phyloP scores from a whole-genome alignment of 2,888 invertebrate species.

The Hermaeophaga mercurialis region DNA sequence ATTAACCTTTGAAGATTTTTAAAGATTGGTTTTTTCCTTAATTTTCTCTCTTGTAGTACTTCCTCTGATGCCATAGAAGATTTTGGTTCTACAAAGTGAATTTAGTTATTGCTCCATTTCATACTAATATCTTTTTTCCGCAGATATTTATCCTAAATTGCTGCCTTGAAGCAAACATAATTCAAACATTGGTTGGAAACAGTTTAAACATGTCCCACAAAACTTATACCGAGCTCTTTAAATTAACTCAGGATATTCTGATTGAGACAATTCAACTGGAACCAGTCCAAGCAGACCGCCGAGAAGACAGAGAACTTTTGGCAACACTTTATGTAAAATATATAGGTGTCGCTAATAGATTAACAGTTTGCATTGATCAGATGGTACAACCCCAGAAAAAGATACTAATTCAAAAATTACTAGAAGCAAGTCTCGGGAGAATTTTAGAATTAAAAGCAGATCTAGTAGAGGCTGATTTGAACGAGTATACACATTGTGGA shows the following conservation, averaged over 20 bases:
- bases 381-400: constrained; percentile 92
- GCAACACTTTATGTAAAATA: constrained; percentile 82
- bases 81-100: too few species aligned
- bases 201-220: constrained; percentile 74
- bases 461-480: constrained; percentile 82
- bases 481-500: constrained; percentile 87
- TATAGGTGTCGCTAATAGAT: constrained; percentile 72
- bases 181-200: too few species aligned
- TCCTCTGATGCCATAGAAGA: too few species aligned
- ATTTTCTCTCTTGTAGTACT: too few species aligned
- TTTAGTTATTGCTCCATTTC: too few species aligned
- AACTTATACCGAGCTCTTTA: constrained; percentile 74
- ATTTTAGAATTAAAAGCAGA: constrained; percentile 87
- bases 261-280: constrained; percentile 67
- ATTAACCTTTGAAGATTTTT: too few species aligned
- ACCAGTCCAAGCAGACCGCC: constrained; percentile 65
- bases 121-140: too few species aligned
- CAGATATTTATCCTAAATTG: too few species aligned
- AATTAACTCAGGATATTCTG: constrained; percentile 68
- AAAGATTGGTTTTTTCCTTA: too few species aligned
- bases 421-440: constrained; percentile 81
- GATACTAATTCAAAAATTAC: constrained; percentile 70
- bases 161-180: too few species aligned
- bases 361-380: constrained; percentile 87
- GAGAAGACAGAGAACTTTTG: constrained; percentile 65